Percentiles rank a stretch among this genome's conserved stretches.
These are phyloP conservation scores for Dione vanillae DNA, from an alignment of 2,888 invertebrate genomes.

Conservation along the genomic window DNA sequence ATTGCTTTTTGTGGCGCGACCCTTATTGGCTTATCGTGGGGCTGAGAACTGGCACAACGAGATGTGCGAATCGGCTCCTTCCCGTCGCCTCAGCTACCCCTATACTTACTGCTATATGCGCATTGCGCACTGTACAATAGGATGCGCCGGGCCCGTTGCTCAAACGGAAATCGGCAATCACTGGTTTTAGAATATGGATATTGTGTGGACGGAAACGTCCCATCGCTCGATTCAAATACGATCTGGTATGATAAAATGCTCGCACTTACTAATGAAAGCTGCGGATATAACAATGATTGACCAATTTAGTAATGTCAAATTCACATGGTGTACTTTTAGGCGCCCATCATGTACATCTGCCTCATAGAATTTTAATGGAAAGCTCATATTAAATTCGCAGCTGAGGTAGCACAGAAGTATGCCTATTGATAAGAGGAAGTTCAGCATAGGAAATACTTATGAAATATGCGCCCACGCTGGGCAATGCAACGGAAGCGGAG, in stretches of 20 bases:
- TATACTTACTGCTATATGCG: background rate
- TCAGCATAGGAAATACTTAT: conserved; percentile 74
- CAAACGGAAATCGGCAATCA: conserved; percentile 58
- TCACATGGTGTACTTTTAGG: conserved; percentile 41
- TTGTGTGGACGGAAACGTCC: conserved; percentile 57
- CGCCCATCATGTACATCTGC: conserved; percentile 59
- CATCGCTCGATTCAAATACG: conserved; percentile 52
- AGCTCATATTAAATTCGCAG: background rate
- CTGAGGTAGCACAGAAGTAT: background rate
- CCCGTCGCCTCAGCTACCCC: conserved; percentile 52
- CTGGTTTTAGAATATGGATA: conserved; percentile 53
- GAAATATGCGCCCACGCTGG: conserved; percentile 72
- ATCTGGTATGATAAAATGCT: conserved; percentile 57
- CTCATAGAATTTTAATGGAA: background rate
- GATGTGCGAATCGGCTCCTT: conserved; percentile 52
- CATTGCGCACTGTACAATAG: conserved; percentile 32
- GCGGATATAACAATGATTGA: conserved; percentile 60
- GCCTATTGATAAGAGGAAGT: conserved; percentile 61
- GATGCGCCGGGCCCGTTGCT: conserved; percentile 49
- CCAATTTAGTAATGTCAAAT: conserved; percentile 58
- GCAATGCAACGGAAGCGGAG: conserved; percentile 70
- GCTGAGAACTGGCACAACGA: conserved; percentile 64
- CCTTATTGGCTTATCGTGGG: conserved; percentile 78
- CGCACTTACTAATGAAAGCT: conserved; percentile 51
- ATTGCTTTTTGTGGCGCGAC: conserved; percentile 77